These are phyloP conservation scores for Hermetia illucens DNA, from an alignment of 1,140 invertebrate genomes.

Conservation along the genomic window DNA sequence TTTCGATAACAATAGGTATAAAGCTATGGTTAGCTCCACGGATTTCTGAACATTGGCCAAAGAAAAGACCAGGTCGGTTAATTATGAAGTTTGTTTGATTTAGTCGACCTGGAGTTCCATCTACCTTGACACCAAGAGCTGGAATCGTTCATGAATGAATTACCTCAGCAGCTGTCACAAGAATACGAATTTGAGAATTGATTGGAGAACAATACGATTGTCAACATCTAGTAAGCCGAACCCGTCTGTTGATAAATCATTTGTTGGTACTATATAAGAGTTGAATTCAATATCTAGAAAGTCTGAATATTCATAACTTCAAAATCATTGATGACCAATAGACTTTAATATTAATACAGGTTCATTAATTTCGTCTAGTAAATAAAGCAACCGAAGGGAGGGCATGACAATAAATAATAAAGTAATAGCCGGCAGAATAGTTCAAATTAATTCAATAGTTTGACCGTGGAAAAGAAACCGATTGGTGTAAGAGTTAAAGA, in stretches of 20 bases:
- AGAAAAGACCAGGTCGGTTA: conserved; percentile 43
- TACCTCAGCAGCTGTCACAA: conserved; percentile 46
- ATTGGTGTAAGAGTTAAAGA: conserved; percentile 35
- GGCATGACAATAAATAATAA: conserved; percentile 47
- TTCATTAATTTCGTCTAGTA: conserved; percentile 42
- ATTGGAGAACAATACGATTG: conserved; percentile 42
- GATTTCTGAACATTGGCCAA: conserved; percentile 66
- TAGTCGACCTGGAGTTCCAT: conserved; percentile 49
- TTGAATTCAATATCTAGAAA: conserved; percentile 45
- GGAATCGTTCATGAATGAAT: conserved; percentile 54
- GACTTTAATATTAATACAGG: conserved; percentile 40
- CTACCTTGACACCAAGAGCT: conserved; percentile 44
- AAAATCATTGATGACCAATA: conserved; percentile 53
- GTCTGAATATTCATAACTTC: conserved; percentile 50
- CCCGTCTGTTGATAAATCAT: conserved; percentile 22
- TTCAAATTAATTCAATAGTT: conserved; percentile 48
- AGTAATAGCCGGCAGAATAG: conserved; percentile 42
- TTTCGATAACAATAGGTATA: conserved; percentile 58
- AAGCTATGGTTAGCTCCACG: conserved; percentile 61
- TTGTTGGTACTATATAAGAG: conserved; percentile 40
- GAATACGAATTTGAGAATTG: conserved; percentile 38
- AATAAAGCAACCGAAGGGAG: conserved; percentile 41
- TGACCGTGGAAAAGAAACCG: conserved; percentile 35
- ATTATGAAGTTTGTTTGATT: conserved; percentile 44
- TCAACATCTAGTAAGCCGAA: conserved; percentile 49